Conservation (phyloP, 2,113 vertebrate species). For the Mobula hypostoma region DNA sequence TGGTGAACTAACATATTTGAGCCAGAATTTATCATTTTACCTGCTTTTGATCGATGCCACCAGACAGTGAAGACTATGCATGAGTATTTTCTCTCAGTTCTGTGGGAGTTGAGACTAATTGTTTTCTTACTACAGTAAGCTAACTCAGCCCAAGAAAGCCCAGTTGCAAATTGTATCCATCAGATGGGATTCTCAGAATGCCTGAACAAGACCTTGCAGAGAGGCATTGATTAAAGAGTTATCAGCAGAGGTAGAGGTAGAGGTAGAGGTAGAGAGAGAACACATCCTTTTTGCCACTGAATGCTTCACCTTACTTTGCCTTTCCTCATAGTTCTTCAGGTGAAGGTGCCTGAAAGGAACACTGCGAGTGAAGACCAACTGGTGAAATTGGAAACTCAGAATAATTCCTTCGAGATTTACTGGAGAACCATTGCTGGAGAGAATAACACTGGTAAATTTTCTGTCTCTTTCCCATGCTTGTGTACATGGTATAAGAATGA, state of each 20-base stretch:
- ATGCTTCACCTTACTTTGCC: neutral
- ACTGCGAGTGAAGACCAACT: neutral
- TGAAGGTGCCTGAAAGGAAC: neutral
- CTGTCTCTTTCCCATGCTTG: neutral
- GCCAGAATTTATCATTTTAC: neutral
- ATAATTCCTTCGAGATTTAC: neutral
- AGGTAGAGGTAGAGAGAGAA: too few relatives aligned
- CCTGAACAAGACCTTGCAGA: neutral
- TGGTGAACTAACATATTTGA: neutral
- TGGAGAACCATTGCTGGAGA: neutral
- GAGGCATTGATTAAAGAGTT: neutral
- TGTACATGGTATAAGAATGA: neutral
- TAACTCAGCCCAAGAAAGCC: neutral
- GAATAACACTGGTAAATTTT: neutral
- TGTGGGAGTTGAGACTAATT: neutral
- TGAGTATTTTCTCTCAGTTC: neutral
- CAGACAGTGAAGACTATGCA: too few relatives aligned
- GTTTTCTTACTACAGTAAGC: neutral
- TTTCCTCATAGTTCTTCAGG: neutral
- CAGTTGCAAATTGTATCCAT: neutral
- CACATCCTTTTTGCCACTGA: neutral
- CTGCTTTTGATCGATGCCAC: neutral
- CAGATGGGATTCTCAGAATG: neutral
- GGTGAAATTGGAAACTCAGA: neutral
- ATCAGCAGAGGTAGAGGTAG: neutral